Evolutionary conservation across 64 coral and sea anemone genomes (phyloP).

Genomic region (Catalaphyllia jardinei): DNA sequence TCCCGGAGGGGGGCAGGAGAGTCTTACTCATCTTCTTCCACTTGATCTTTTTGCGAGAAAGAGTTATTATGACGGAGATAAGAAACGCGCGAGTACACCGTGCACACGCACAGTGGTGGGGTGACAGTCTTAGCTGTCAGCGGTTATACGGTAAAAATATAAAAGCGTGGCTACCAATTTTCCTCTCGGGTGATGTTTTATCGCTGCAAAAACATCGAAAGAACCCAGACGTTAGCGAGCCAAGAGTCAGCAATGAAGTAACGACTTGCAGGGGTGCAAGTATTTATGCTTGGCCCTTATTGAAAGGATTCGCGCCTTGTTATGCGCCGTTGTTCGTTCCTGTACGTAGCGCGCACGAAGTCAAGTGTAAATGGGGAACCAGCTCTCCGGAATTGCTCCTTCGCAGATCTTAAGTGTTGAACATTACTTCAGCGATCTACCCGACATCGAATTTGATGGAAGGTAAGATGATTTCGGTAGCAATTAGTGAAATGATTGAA

Average conservation of each 20-base stretch:
- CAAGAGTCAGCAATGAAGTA: neutral
- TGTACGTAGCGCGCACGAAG: neutral
- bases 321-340: neutral
- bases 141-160: neutral
- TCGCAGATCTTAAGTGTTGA: conserved; percentile 96
- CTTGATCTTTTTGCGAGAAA: no score
- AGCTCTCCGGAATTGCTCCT: conserved; percentile 90
- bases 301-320: neutral
- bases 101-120: neutral
- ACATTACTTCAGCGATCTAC: conserved; percentile 91
- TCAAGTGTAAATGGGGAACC: conserved; percentile 74
- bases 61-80: no score
- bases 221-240: neutral
- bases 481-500: neutral
- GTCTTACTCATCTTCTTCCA: no score
- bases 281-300: conserved; percentile 2
- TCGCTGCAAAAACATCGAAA: neutral
- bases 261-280: conserved; percentile 30
- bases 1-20: no score
- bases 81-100: neutral
- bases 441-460: conserved; percentile 91
- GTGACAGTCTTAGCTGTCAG: neutral
- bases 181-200: neutral
- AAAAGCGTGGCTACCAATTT: conserved; percentile 11
- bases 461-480: conserved; percentile 48